A percentile compares a stretch with the other conserved stretches of the same genome.
Conservation (phyloP, 2,113 vertebrate genomes). For the Sylvietta virens region DNA sequence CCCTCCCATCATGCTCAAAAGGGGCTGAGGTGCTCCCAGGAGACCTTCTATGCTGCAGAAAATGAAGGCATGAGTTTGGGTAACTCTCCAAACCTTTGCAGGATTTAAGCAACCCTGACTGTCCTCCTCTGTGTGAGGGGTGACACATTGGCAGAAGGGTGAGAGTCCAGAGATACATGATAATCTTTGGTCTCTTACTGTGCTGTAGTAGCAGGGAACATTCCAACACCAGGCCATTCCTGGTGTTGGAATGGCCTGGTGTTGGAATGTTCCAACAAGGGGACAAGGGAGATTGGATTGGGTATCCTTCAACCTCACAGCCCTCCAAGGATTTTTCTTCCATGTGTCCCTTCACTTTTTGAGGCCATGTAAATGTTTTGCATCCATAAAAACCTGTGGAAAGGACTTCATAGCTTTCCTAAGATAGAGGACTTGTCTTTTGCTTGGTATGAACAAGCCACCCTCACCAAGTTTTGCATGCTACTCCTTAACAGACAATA, state of each 20-base stretch:
- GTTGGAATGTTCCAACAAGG: too few relatives aligned
- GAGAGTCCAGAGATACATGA: background rate
- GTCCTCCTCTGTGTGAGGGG: background rate
- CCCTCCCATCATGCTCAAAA: background rate
- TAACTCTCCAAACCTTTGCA: background rate
- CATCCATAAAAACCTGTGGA: background rate
- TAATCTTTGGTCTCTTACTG: background rate
- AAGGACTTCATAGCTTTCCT: background rate
- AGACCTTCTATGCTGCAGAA: background rate
- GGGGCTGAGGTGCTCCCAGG: background rate
- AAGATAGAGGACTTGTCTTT: background rate
- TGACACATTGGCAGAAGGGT: background rate
- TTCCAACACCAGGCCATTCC: background rate
- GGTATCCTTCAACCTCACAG: background rate
- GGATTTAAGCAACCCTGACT: background rate
- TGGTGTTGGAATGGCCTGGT: too few relatives aligned
- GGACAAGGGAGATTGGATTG: rapidly evolving
- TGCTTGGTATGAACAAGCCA: background rate
- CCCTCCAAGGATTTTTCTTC: background rate
- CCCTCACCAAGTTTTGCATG: background rate
- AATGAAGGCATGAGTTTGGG: background rate
- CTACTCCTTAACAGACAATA: background rate
- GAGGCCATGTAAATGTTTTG: background rate
- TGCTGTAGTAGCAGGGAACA: background rate
- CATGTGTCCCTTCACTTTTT: background rate